phyloP scores from a whole-genome alignment of 2,113 vertebrate genomes.

The Corythaeola cristata region DNA sequence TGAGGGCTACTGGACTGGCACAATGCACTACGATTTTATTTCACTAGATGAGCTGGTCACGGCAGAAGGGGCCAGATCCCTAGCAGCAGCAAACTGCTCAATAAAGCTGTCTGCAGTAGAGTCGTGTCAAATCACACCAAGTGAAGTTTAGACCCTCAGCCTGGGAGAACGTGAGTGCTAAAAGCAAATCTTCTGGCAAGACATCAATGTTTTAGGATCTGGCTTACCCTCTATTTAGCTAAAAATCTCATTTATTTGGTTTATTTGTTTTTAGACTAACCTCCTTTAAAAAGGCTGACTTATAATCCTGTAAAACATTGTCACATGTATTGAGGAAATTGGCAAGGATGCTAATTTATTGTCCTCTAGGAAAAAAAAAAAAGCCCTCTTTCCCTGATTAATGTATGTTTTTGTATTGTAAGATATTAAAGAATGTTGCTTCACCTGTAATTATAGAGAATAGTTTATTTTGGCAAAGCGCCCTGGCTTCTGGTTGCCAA shows the following conservation, averaged over 20 bases:
- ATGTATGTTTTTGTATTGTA: constrained; percentile 70
- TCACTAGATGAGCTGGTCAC: neutral
- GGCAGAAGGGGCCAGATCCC: neutral
- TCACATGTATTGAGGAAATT: constrained; percentile 61
- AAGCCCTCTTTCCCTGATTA: constrained; percentile 62
- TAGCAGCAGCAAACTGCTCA: neutral
- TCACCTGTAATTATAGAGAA: constrained; percentile 72
- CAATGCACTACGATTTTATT: neutral
- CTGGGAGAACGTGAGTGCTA: neutral
- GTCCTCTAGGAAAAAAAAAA: constrained; percentile 64
- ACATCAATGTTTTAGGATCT: neutral
- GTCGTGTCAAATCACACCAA: neutral
- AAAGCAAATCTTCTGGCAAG: constrained; percentile 21
- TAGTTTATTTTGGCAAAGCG: constrained; percentile 67
- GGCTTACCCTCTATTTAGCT: constrained; percentile 13
- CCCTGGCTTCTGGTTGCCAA: constrained; percentile 68
- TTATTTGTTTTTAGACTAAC: constrained; percentile 62
- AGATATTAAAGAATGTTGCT: constrained; percentile 71
- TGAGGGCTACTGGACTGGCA: neutral
- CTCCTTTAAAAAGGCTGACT: constrained; percentile 52
- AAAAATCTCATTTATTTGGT: constrained; percentile 18
- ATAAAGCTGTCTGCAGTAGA: neutral
- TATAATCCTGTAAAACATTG: constrained; percentile 64
- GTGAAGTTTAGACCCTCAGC: neutral
- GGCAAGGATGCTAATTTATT: constrained; percentile 70